These are phyloP conservation scores for Lampris megalopsis DNA, from an alignment of 2,113 vertebrate genomes.

Conservation along the genomic window DNA sequence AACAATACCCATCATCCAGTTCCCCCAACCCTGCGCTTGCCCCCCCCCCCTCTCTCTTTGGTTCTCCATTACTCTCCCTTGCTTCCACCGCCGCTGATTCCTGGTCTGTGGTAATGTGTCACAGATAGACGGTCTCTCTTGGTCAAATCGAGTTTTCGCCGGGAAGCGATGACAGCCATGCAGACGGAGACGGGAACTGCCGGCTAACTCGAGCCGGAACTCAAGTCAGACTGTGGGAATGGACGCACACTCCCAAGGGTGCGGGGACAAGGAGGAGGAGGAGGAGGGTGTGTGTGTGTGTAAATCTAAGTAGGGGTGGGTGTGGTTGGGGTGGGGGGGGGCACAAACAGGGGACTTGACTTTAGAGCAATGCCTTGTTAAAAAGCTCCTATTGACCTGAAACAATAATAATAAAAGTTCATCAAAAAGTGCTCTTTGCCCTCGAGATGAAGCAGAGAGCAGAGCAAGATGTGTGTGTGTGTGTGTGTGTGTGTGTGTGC, in stretches of 20 bases:
- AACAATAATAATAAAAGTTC: constrained; percentile 9
- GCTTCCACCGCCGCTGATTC: constrained; percentile 13
- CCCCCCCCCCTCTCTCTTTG: neutral
- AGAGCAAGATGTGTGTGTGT: constrained; percentile 23
- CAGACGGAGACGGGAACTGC: constrained; percentile 35
- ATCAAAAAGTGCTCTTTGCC: constrained; percentile 43
- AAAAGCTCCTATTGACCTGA: constrained; percentile 3
- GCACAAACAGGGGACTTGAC: constrained; percentile 26
- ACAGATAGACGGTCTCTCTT: constrained; percentile 3
- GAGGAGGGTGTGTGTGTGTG: no score
- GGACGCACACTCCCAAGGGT: constrained; percentile 44
- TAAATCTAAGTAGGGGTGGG: no score
- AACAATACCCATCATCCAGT: constrained; percentile 24
- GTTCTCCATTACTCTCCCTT: neutral
- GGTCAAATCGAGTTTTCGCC: constrained; percentile 21
- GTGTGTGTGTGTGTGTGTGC: constrained; percentile 13
- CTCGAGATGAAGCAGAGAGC: constrained; percentile 57
- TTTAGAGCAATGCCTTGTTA: constrained; percentile 33
- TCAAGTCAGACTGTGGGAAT: constrained; percentile 64
- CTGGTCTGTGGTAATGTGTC: constrained; percentile 1
- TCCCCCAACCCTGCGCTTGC: no score
- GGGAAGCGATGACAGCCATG: constrained; percentile 26
- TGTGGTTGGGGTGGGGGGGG: constrained; percentile 3
- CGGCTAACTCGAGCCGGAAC: constrained; percentile 28
- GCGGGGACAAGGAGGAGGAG: neutral